Percentiles rank a stretch among this genome's conserved stretches.
These are phyloP conservation scores for Aurelia aurita DNA, from an alignment of 30 jellyfish, hydroid and myxozoan species.

Conservation along the genomic window DNA sequence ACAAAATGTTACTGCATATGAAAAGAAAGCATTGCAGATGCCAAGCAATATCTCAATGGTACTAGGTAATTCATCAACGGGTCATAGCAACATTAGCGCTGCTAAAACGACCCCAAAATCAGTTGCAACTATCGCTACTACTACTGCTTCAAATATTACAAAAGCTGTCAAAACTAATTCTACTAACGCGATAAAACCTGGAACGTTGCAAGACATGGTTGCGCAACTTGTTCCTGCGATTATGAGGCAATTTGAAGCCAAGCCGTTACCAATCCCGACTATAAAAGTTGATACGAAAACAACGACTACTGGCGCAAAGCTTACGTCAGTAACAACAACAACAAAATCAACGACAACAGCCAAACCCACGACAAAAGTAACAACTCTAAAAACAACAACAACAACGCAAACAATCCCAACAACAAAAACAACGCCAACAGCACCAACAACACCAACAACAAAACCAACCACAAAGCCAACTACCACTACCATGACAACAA, in stretches of 20 bases:
- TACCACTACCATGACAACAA: background rate
- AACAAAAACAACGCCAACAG: background rate
- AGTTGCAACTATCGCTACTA: background rate
- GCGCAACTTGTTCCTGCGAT: slow-evolving; percentile 63
- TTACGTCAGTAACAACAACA: background rate
- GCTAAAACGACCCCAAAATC: background rate
- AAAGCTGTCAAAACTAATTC: background rate
- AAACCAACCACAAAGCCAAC: slow-evolving; percentile 18
- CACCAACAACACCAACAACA: slow-evolving; percentile 28
- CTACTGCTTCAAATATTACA: background rate
- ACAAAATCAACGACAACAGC: slow-evolving; percentile 23
- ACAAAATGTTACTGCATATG: slow-evolving; percentile 23
- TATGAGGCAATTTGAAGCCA: slow-evolving; percentile 47
- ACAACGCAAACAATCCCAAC: background rate
- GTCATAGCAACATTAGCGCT: background rate
- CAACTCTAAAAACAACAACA: slow-evolving; percentile 15
- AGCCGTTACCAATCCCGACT: slow-evolving; percentile 7
- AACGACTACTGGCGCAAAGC: background rate
- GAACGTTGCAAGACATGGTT: slow-evolving; percentile 61
- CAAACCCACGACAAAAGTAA: background rate
- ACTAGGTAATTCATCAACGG: background rate
- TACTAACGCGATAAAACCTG: slow-evolving; percentile 2
- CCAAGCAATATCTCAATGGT: background rate
- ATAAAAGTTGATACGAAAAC: background rate
- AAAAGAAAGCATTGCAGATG: background rate